Evolutionary conservation across 2,888 invertebrate genomes (phyloP).

Genomic region (Acleris emargana): DNA sequence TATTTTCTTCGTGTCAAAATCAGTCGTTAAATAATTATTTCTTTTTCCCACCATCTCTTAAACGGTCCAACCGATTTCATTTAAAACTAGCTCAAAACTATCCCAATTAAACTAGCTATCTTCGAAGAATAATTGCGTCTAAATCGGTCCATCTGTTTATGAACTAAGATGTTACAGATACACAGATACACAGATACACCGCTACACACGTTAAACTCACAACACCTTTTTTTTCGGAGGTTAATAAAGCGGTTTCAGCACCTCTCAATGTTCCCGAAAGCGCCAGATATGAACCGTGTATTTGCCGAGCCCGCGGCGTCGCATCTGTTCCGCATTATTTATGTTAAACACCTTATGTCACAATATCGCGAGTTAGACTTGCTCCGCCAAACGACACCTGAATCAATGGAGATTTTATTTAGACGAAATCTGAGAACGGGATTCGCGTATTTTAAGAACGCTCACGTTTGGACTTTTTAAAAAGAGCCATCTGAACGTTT

Average conservation of each 20-base stretch:
- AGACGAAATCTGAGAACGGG: conserved; percentile 42
- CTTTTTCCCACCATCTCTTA: neutral
- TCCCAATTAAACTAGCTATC: too few species aligned
- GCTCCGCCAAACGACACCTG: conserved; percentile 59
- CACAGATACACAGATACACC: too few species aligned
- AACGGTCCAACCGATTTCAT: too few species aligned
- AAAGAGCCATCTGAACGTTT: neutral
- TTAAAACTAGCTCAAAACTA: too few species aligned
- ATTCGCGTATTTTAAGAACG: conserved; percentile 11
- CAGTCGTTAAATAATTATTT: neutral
- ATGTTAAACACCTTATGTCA: conserved; percentile 84
- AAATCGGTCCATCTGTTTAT: too few species aligned
- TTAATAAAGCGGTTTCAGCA: conserved; percentile 44
- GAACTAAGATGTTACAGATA: too few species aligned
- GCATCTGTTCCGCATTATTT: conserved; percentile 83
- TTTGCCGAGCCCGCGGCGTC: conserved; percentile 78
- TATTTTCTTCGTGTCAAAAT: too few species aligned
- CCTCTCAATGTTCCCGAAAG: conserved; percentile 57
- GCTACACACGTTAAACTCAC: too few species aligned
- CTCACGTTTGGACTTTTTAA: neutral
- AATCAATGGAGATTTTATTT: conserved; percentile 69
- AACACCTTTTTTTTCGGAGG: too few species aligned
- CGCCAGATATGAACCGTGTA: conserved; percentile 66
- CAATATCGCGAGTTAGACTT: conserved; percentile 80
- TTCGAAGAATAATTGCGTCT: too few species aligned